Evolutionary conservation across 2,113 vertebrate genomes (phyloP), one percentile per base, ranked within the genome.

Genomic region (Oreochromis tanganicae): DNA sequence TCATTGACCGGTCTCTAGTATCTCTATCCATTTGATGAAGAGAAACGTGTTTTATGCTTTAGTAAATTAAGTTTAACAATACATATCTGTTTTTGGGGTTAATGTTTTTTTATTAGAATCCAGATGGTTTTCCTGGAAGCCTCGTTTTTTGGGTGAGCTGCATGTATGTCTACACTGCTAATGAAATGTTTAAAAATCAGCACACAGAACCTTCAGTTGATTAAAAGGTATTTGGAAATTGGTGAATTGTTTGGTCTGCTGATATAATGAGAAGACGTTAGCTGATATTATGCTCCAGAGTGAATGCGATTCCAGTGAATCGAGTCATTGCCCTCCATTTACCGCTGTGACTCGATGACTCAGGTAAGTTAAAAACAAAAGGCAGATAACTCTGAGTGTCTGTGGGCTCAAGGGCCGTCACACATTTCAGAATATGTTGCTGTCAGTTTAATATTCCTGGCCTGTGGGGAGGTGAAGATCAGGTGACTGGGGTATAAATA

Each of bases 401-500:
- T 83, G 61, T 78, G 12, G 75, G 81, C 88, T 84, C 4, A 7
- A 12, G 85, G 94, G 68, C 83, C 43, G 21, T 92, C 92, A 84
- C 89, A 94, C 91, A 91, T 92, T 86, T 91, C 89, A 89, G 87
- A 95, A 95, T 95, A 94, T 94, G 95, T 93, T 95, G 93, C 94
- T 95, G 95, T 95, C 94, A 95, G 85, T 93, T 93, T 87, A 95
- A 94, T 94, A 93, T 91, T 92, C 90, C 19, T 66, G 50, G 89
- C 90, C 90, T 71, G 83, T 68, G 59, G 90, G 85, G 75, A 78
- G 66, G 87, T 4, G 85, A 50, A 81, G 94, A 94, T 95, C 91
- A 95, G 95, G 92, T 95, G 93, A 95, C 90, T 36, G 89, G 55
- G 66, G 85, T 94, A 93, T 92, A 93, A 94, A 95, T 94, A 94